Conservation (phyloP, 2,113 vertebrate species). For the Siniperca knerii region DNA sequence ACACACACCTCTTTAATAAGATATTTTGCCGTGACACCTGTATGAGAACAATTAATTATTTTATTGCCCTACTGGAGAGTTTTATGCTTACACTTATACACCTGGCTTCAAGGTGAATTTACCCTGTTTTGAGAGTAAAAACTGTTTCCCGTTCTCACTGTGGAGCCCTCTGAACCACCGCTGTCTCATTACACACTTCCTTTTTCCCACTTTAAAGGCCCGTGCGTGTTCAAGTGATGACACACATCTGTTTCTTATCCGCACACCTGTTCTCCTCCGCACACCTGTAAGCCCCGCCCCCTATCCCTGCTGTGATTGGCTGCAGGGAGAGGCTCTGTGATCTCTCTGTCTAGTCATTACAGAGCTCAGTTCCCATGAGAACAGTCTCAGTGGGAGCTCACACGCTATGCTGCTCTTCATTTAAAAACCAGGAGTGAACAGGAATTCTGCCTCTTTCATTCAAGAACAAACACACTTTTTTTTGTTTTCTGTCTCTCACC, state of each 20-base stretch:
- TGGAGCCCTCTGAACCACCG: not conserved
- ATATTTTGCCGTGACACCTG: not conserved
- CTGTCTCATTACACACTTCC: slow-evolving; percentile 49
- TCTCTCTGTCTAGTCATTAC: slow-evolving; percentile 73
- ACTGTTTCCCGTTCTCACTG: not conserved
- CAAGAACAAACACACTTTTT: not conserved
- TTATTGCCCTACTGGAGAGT: not conserved
- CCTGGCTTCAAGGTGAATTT: slow-evolving; percentile 15
- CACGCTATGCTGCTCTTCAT: slow-evolving; percentile 9
- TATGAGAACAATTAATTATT: not conserved
- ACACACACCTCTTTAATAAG: not conserved
- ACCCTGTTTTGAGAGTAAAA: not conserved
- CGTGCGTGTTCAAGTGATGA: slow-evolving; percentile 36
- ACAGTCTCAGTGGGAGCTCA: slow-evolving; percentile 5
- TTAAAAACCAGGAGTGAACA: slow-evolving; percentile 3
- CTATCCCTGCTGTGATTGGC: slow-evolving; percentile 41
- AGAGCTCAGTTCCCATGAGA: slow-evolving; percentile 64
- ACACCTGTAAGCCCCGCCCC: slow-evolving; percentile 60
- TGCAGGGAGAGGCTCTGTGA: slow-evolving; percentile 56
- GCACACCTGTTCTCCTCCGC: slow-evolving; percentile 70
- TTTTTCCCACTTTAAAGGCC: slow-evolving; percentile 33
- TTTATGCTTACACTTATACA: not conserved
- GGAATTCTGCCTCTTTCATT: slow-evolving; percentile 7
- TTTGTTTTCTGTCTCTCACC: slow-evolving; percentile 81
- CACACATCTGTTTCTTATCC: slow-evolving; percentile 59